Evolutionary conservation across 2,797 vertebrate species (phyloP).

Genomic region (Oryzias sinensis): DNA sequence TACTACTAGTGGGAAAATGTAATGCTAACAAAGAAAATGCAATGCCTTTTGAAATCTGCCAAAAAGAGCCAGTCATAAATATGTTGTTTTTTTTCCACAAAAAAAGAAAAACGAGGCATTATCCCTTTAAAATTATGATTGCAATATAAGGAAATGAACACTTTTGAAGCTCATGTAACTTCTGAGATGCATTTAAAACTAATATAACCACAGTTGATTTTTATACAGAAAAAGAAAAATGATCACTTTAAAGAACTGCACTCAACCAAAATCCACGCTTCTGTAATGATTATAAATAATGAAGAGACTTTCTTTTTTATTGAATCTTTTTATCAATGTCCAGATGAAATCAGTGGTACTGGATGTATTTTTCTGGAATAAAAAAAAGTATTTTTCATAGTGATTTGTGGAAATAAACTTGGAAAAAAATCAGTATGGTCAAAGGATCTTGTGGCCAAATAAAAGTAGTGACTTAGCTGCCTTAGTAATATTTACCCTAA

Average conservation of each 20-base stretch:
- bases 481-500: constrained; percentile 13
- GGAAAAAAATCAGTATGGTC: constrained; percentile 34
- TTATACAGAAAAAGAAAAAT: constrained; percentile 2
- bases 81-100: constrained; percentile 29
- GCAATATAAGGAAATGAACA: constrained; percentile 1
- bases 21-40: constrained; percentile 33
- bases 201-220: constrained; percentile 36
- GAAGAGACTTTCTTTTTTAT: constrained; percentile 23
- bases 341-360: constrained; percentile 34
- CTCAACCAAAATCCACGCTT: constrained; percentile 13
- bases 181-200: constrained; percentile 29
- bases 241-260: constrained; percentile 16
- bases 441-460: constrained; percentile 63
- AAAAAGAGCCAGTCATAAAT: constrained; percentile 35
- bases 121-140: constrained; percentile 45
- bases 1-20: constrained; percentile 23
- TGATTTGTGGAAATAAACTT: constrained; percentile 31
- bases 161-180: constrained; percentile 13
- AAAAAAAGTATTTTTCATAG: constrained; percentile 59
- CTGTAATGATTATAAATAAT: constrained; percentile 1
- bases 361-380: constrained; percentile 57
- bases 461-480: constrained; percentile 24
- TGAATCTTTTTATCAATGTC: constrained; percentile 55
- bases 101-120: constrained; percentile 26
- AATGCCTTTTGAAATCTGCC: constrained; percentile 57